Evolutionary conservation across 2,797 vertebrate genomes (phyloP).

Genomic region (Sebastes dallii): DNA sequence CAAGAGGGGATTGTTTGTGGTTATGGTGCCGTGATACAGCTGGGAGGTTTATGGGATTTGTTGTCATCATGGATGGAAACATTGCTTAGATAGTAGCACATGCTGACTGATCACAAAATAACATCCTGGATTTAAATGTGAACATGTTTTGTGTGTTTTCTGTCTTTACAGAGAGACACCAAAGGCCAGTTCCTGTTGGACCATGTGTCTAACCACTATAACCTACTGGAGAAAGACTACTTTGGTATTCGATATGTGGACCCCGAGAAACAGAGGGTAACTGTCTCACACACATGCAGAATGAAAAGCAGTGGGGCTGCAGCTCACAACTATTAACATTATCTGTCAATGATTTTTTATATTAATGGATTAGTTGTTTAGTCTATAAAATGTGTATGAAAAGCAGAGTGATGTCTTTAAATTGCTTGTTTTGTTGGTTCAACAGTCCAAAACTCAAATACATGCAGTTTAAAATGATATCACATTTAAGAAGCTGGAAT

Average conservation of each 20-base stretch:
- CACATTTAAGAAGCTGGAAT: not conserved
- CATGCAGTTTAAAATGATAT: not conserved
- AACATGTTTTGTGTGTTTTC: slow-evolving; percentile 31
- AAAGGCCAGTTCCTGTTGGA: slow-evolving; percentile 97
- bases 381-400: not conserved
- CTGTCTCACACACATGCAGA: not conserved
- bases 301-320: not conserved
- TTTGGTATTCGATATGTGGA: slow-evolving; percentile 98
- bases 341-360: not conserved
- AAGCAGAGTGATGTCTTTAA: rapidly evolving
- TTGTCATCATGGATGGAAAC: not conserved
- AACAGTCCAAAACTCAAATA: not conserved
- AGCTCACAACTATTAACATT: not conserved
- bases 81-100: not conserved
- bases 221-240: slow-evolving; percentile 96
- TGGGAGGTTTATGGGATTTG: slow-evolving; percentile 11
- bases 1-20: slow-evolving; percentile 4
- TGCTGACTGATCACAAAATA: not conserved
- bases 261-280: slow-evolving; percentile 96
- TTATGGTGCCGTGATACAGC: not conserved
- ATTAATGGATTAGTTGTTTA: not conserved
- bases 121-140: not conserved
- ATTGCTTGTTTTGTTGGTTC: not conserved
- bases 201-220: slow-evolving; percentile 97
- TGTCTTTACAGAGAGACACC: slow-evolving; percentile 91